These are phyloP conservation scores for Archips xylosteana DNA, from an alignment of 2,888 invertebrate genomes.

Conservation along the genomic window DNA sequence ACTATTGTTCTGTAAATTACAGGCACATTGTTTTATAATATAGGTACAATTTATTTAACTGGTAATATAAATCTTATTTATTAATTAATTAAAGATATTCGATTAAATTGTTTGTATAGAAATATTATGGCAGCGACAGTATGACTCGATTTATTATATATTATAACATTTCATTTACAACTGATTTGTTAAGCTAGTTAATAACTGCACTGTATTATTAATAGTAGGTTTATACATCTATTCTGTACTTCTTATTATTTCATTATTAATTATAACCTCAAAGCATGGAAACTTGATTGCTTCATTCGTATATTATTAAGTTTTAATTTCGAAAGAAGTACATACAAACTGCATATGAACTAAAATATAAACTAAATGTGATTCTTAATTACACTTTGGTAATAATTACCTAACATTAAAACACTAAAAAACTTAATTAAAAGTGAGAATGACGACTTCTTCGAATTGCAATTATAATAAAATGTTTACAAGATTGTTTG, in stretches of 20 bases:
- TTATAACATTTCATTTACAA: slow-evolving; percentile 29
- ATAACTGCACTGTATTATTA: slow-evolving; percentile 12
- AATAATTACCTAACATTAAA: slow-evolving; percentile 79
- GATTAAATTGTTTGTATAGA: slow-evolving; percentile 43
- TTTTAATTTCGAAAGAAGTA: slow-evolving; percentile 18
- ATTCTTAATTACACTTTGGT: slow-evolving; percentile 84
- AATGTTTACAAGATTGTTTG: slow-evolving; percentile 50
- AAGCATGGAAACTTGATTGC: background rate
- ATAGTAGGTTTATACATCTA: slow-evolving; percentile 8
- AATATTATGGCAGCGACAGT: slow-evolving; percentile 42
- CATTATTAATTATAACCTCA: slow-evolving; percentile 8
- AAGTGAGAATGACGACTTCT: slow-evolving; percentile 61
- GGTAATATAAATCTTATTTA: slow-evolving; percentile 45
- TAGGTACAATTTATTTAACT: slow-evolving; percentile 31
- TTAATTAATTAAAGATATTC: slow-evolving; percentile 42
- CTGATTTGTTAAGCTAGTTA: slow-evolving; percentile 18
- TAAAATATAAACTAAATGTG: slow-evolving; percentile 65
- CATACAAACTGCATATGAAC: slow-evolving; percentile 45
- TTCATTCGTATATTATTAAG: slow-evolving; percentile 12
- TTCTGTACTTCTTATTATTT: slow-evolving; percentile 10
- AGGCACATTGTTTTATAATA: slow-evolving; percentile 66
- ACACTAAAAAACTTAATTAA: slow-evolving; percentile 62
- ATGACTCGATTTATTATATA: slow-evolving; percentile 34
- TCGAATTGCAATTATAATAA: slow-evolving; percentile 1
- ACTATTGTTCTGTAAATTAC: slow-evolving; percentile 62